phyloP scores from a whole-genome alignment of 92 coral and sea anemone species.

The Blastomussa wellsi region DNA sequence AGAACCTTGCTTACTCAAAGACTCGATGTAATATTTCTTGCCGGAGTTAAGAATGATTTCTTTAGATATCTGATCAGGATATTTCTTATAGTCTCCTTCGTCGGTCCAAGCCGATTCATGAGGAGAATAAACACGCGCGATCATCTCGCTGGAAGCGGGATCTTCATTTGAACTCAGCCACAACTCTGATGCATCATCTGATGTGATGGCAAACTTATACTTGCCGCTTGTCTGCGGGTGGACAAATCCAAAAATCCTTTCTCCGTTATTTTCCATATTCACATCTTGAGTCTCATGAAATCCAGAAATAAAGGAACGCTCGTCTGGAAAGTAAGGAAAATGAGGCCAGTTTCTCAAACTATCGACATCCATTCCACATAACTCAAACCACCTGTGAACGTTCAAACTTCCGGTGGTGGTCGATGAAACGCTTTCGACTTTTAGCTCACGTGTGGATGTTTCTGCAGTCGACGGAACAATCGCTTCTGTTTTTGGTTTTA shows the following conservation, averaged over 20 bases:
- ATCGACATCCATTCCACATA: conserved; percentile 8
- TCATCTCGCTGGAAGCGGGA: not conserved
- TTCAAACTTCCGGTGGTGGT: not conserved
- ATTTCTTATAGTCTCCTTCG: conserved; percentile 22
- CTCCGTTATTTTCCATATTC: not conserved
- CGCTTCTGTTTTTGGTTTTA: not conserved
- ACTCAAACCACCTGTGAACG: not conserved
- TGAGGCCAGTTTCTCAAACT: conserved; percentile 7
- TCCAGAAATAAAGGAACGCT: not conserved
- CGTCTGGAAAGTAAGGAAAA: conserved; percentile 25
- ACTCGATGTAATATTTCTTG: conserved; percentile 31
- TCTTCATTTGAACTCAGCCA: conserved; percentile 30
- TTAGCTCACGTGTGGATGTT: not conserved
- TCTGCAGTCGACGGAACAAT: not conserved
- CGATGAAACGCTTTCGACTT: not conserved
- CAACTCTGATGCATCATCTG: conserved; percentile 26
- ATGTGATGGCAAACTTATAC: conserved; percentile 35
- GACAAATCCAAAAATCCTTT: conserved; percentile 28
- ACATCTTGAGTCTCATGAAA: not conserved
- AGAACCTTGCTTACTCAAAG: conserved; percentile 13
- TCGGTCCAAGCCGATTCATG: conserved; percentile 2
- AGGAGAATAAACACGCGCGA: conserved; percentile 29
- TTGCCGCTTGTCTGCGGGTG: not conserved
- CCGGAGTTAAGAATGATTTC: conserved; percentile 25
- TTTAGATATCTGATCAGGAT: conserved; percentile 18